These are phyloP conservation scores for Scolopax bukidnonensis DNA, from an alignment of 2,797 vertebrate species.

Conservation along the genomic window DNA sequence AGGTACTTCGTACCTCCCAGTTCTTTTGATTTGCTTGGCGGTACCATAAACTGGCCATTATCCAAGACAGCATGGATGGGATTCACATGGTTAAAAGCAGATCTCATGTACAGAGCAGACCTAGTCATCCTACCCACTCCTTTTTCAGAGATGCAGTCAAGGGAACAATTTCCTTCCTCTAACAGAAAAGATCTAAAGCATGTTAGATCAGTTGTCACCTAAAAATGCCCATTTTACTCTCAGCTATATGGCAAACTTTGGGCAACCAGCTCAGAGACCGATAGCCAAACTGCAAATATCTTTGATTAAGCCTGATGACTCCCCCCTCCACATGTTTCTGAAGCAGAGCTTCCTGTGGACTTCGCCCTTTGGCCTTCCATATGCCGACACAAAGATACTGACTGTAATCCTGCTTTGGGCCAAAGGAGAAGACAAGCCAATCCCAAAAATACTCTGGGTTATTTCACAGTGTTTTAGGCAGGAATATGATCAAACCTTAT, in stretches of 20 bases:
- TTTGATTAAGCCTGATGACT: neutral
- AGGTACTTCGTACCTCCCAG: neutral
- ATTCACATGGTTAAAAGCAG: neutral
- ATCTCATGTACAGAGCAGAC: neutral
- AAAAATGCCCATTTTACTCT: neutral
- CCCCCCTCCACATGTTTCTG: rapidly evolving
- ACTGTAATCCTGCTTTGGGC: neutral
- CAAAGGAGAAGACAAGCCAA: neutral
- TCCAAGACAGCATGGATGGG: neutral
- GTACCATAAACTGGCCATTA: neutral
- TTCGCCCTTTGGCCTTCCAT: neutral
- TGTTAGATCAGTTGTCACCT: neutral
- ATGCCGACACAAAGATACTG: neutral
- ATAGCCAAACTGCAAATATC: neutral
- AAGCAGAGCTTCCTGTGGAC: neutral
- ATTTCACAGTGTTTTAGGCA: neutral
- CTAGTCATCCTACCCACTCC: neutral
- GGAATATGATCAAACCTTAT: neutral
- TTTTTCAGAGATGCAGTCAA: neutral
- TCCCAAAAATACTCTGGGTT: neutral
- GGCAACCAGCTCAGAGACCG: neutral
- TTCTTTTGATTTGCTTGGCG: neutral
- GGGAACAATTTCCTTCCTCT: neutral
- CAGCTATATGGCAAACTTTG: neutral
- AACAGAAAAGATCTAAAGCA: neutral